These are phyloP conservation scores for Dendrolimus kikuchii DNA, from an alignment of 1,140 invertebrate species.

Conservation along the genomic window DNA sequence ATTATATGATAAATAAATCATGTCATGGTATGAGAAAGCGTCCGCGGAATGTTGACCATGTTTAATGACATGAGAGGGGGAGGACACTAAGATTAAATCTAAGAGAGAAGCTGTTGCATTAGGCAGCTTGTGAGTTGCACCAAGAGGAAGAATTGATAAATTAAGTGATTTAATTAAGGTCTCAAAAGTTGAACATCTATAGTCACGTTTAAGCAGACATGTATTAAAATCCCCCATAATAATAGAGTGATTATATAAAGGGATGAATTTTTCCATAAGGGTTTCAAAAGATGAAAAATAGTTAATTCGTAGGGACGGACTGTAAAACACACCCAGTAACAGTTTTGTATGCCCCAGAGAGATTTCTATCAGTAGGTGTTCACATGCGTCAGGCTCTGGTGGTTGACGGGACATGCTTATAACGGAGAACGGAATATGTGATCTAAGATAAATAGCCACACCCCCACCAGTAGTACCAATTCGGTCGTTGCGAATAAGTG, in stretches of 20 bases:
- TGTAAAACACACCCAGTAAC: slow-evolving; percentile 4
- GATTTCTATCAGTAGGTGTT: slow-evolving; percentile 9
- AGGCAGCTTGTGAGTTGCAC: slow-evolving; percentile 10
- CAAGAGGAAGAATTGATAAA: slow-evolving; percentile 3
- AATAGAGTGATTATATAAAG: slow-evolving; percentile 4
- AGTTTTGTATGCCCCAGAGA: slow-evolving; percentile 1
- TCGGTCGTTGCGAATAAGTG: not conserved
- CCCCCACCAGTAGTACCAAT: not conserved
- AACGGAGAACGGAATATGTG: not conserved
- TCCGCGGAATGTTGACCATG: slow-evolving; percentile 3
- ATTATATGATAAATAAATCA: slow-evolving; percentile 1
- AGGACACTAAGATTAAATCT: slow-evolving; percentile 3
- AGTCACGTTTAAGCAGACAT: too few relatives aligned
- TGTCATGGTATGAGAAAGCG: not conserved
- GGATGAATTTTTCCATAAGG: slow-evolving; percentile 4
- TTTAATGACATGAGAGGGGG: not conserved
- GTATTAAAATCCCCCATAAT: too few relatives aligned
- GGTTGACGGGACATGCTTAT: not conserved
- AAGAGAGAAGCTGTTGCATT: slow-evolving; percentile 6
- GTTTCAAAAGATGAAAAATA: slow-evolving; percentile 7
- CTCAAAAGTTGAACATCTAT: too few relatives aligned
- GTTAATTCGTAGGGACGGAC: slow-evolving; percentile 1
- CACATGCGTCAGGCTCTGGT: not conserved
- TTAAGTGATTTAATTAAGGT: slow-evolving; percentile 5
- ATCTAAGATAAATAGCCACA: not conserved